These are phyloP conservation scores for Dexiosoma caninum DNA, from an alignment of 2,888 invertebrate species.

Conservation along the genomic window DNA sequence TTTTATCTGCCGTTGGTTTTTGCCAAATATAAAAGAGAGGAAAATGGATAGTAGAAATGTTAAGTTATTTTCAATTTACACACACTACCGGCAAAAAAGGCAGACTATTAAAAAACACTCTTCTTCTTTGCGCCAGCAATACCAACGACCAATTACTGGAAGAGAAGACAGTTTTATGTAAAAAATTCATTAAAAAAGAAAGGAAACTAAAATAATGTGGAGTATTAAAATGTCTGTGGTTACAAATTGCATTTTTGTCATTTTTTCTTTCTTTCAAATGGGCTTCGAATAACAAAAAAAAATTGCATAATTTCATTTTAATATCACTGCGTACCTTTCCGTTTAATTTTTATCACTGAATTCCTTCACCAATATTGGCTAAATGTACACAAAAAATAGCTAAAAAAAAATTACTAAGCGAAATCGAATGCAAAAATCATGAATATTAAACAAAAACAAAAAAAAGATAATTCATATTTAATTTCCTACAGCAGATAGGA, in stretches of 20 bases:
- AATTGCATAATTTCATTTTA: conserved; percentile 51
- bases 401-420: too few species aligned
- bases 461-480: too few species aligned
- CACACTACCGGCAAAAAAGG: conserved; percentile 9
- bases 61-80: conserved; percentile 60
- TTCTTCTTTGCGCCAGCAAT: conserved; percentile 1
- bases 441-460: too few species aligned
- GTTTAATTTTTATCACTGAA: not conserved
- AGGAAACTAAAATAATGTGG: not conserved
- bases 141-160: not conserved
- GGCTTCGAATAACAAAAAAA: conserved; percentile 36
- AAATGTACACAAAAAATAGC: not conserved
- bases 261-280: conserved; percentile 24
- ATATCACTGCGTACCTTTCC: conserved; percentile 35
- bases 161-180: conserved; percentile 21
- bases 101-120: conserved; percentile 46
- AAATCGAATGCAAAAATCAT: too few species aligned
- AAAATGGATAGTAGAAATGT: conserved; percentile 19
- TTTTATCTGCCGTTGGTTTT: too few species aligned
- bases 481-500: too few species aligned
- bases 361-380: too few species aligned
- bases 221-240: conserved; percentile 33
- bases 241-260: conserved; percentile 6
- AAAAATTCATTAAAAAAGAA: conserved; percentile 7
- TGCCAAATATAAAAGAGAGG: conserved; percentile 3